Percentiles rank a stretch among this genome's conserved stretches.
Conservation (phyloP, 2,797 vertebrate genomes). For the Pseudochromis fuscus region DNA sequence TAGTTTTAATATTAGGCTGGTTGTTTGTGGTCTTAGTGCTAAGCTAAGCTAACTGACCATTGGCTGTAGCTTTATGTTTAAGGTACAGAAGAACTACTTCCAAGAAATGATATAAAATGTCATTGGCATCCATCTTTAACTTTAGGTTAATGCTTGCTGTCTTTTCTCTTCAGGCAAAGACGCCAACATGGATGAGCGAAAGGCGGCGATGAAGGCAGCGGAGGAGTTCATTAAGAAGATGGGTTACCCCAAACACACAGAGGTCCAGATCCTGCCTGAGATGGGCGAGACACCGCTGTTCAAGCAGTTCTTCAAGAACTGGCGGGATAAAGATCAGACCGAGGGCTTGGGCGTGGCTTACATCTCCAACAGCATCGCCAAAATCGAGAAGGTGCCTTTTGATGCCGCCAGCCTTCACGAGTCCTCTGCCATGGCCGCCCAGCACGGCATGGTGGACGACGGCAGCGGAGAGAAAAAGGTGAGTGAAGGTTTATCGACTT, state of each 20-base stretch:
- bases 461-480: slow-evolving; percentile 95
- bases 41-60: neutral
- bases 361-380: slow-evolving; percentile 93
- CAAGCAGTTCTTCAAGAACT: slow-evolving; percentile 99
- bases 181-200: slow-evolving; percentile 94
- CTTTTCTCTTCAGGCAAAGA: slow-evolving; percentile 86
- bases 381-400: slow-evolving; percentile 92
- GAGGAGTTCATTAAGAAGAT: slow-evolving; percentile 98
- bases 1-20: too few relatives aligned
- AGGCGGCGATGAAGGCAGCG: slow-evolving; percentile 92
- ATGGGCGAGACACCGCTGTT: slow-evolving; percentile 96
- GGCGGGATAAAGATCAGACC: slow-evolving; percentile 93
- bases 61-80: neutral
- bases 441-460: slow-evolving; percentile 96
- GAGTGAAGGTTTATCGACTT: neutral
- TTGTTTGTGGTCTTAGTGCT: neutral
- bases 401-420: slow-evolving; percentile 91
- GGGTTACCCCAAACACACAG: slow-evolving; percentile 94
- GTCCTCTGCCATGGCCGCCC: slow-evolving; percentile 94
- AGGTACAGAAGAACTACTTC: too few relatives aligned
- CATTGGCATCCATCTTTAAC: too few relatives aligned
- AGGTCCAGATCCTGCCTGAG: slow-evolving; percentile 96
- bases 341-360: slow-evolving; percentile 91
- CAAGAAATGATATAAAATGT: too few relatives aligned
- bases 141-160: neutral